Conservation (phyloP, 2,797 vertebrate species). For the Megaceryle alcyon region DNA sequence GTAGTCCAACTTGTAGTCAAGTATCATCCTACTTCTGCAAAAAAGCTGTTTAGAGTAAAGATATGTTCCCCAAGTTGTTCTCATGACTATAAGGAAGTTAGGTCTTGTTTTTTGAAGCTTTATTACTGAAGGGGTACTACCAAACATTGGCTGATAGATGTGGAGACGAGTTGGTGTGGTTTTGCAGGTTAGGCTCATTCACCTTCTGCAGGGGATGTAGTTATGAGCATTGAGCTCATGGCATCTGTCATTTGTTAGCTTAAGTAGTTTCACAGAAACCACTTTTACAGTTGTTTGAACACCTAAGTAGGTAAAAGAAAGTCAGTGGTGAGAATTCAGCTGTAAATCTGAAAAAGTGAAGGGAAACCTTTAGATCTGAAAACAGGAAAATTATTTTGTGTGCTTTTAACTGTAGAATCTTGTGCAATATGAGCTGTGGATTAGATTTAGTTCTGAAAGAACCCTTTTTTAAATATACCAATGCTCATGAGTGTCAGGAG, state of each 20-base stretch:
- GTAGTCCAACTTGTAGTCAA: background rate
- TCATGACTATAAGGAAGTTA: background rate
- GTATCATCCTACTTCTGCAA: background rate
- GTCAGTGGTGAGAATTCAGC: background rate
- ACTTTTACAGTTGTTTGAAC: background rate
- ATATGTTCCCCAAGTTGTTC: background rate
- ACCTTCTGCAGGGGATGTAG: background rate
- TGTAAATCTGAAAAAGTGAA: background rate
- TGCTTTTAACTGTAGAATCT: background rate
- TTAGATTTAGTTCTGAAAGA: background rate
- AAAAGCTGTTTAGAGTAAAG: background rate
- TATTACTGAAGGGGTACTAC: background rate
- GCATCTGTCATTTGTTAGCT: background rate
- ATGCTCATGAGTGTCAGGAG: background rate
- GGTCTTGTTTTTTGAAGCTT: background rate
- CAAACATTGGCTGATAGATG: background rate
- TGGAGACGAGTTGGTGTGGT: fast-evolving
- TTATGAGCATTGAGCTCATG: background rate
- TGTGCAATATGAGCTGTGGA: background rate
- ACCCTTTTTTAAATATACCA: background rate
- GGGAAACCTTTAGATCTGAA: background rate
- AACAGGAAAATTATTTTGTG: background rate
- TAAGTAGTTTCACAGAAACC: background rate
- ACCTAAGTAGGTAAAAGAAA: fast-evolving
- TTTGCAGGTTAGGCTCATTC: background rate